These are phyloP conservation scores for Ophioninae sp. DNA, from an alignment of 2,888 invertebrate genomes.

Conservation along the genomic window DNA sequence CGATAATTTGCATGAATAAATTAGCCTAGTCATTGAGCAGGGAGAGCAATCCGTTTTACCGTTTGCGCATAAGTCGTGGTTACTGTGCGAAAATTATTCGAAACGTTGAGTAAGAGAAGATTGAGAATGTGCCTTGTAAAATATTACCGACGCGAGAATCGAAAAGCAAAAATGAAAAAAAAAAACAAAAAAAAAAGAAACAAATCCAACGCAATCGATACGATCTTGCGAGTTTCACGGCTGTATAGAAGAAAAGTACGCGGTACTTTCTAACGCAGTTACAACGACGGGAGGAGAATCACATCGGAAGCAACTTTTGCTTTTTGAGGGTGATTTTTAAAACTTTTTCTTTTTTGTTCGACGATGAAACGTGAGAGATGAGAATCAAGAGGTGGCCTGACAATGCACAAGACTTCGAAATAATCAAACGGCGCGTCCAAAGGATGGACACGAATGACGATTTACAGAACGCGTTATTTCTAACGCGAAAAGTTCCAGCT, in stretches of 20 bases:
- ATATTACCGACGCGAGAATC: conserved; percentile 20
- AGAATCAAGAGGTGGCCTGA: background rate
- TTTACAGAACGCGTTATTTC: conserved; percentile 10
- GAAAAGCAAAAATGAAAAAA: conserved; percentile 10
- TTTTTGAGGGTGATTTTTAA: conserved; percentile 41
- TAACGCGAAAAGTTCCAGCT: conserved; percentile 16
- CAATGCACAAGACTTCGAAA: conserved; percentile 49
- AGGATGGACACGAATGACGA: conserved; percentile 6
- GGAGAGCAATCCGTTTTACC: conserved; percentile 30
- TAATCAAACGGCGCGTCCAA: conserved; percentile 46
- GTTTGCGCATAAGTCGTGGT: conserved; percentile 41
- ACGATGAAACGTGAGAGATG: conserved; percentile 11
- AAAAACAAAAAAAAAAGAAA: conserved; percentile 7
- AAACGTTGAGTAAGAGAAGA: conserved; percentile 12
- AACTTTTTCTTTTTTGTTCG: conserved; percentile 15
- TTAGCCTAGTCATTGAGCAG: conserved; percentile 64
- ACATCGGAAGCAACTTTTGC: conserved; percentile 21
- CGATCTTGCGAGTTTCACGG: conserved; percentile 59
- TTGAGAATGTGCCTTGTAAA: conserved; percentile 59
- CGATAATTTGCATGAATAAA: conserved; percentile 39
- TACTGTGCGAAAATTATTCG: conserved; percentile 54
- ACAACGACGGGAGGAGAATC: background rate
- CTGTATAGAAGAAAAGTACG: conserved; percentile 38
- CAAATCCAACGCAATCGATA: conserved; percentile 30
- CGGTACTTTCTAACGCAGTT: conserved; percentile 17